Conservation (phyloP, 1,140 invertebrate species). For the Drosophila watanabei region DNA sequence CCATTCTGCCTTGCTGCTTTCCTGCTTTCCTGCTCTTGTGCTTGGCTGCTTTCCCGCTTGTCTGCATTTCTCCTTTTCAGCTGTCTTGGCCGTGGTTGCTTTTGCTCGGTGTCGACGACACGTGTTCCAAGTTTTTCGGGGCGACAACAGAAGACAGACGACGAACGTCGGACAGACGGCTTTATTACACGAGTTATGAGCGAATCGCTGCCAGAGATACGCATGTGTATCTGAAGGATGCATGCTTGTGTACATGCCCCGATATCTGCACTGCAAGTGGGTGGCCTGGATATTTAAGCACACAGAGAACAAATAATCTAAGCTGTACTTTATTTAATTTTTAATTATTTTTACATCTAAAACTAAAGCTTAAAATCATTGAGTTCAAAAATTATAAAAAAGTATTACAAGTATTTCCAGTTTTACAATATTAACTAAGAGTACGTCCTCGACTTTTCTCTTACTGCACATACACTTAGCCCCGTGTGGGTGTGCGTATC, state of each 20-base stretch:
- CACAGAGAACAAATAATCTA: neutral
- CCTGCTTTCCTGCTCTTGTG: conserved; percentile 40
- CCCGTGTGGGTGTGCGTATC: conserved; percentile 8
- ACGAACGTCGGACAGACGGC: conserved; percentile 35
- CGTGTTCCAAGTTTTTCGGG: conserved; percentile 66
- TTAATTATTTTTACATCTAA: too few species aligned
- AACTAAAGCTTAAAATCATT: too few species aligned
- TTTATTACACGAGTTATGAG: conserved; percentile 53
- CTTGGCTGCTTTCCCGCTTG: conserved; percentile 23
- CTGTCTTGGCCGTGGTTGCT: conserved; percentile 44
- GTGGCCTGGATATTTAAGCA: conserved; percentile 10
- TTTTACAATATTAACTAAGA: too few species aligned
- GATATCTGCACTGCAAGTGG: conserved; percentile 12
- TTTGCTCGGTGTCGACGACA: conserved; percentile 61
- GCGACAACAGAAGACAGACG: conserved; percentile 13
- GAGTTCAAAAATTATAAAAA: too few species aligned
- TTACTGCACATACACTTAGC: neutral
- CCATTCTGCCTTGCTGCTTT: conserved; percentile 22
- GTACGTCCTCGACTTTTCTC: neutral
- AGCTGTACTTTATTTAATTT: too few species aligned
- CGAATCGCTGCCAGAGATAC: conserved; percentile 34
- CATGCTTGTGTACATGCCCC: conserved; percentile 18
- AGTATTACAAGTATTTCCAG: too few species aligned
- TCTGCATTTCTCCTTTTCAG: conserved; percentile 40
- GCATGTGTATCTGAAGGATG: conserved; percentile 35